Evolutionary conservation across 2,888 invertebrate genomes (phyloP), one percentile per base, ranked within the genome.

Genomic region (Rhingia rostrata): DNA sequence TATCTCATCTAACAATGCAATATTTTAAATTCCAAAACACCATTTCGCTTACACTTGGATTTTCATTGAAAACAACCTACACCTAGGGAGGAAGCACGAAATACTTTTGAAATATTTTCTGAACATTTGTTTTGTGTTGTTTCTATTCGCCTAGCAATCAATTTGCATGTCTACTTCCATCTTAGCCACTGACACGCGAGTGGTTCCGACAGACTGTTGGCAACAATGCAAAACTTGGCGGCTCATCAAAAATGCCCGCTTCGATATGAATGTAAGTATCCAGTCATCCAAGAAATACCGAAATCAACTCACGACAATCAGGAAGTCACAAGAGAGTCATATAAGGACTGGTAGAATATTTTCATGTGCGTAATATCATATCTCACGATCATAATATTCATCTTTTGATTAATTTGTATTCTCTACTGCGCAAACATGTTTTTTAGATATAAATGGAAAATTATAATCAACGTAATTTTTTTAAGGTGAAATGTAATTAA

Each of bases 351-450:
- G 3, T 32, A 63, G 35, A 47, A 33, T n/a, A 9, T 45, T 14
- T 22, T 22, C 4, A 63, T 47, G 37, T 37, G 49, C 49, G 14
- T 22, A 49, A 6, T 9, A 33, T 4, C 35, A 54, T 35, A 37
- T 6, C 12, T 12, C 12, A 14, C 22, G 49, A 22, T 7, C 37
- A 22, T 30, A 39, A 39, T 30, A 56, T 9, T 22, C 10, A 39
- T n/a, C 41, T 41, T 41, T 41, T 41, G 22, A 58, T 63, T 63
- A 35, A 63, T 63, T 63, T 35, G 10, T 47, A 63, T 63, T 47
- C 61, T 9, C 10, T 12, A 12, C 60, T 32, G 5, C 22, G 12
- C 22, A 22, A 22, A 22, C 22, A 22, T 22, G 1, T 22, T 22
- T 22, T 22, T 22, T 22, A 22, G 22, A 22, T 22, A 22, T 22